Percentiles rank a stretch among this genome's conserved stretches.
Conservation (phyloP, 2,888 invertebrate species). For the Cryptophagus acutangulus region DNA sequence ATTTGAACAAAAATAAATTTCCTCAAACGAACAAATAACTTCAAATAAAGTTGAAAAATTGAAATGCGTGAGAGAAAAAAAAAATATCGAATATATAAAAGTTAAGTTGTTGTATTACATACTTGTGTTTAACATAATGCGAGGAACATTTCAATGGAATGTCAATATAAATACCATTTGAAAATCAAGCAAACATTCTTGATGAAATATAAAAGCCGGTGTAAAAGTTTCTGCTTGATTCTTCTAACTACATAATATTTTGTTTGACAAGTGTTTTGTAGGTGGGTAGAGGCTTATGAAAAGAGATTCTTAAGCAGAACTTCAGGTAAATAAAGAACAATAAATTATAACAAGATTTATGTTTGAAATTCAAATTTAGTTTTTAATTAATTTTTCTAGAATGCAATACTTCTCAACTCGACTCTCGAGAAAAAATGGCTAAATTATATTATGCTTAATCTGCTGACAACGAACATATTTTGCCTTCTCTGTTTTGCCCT, state of each 20-base stretch:
- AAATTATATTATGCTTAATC: constrained; percentile 34
- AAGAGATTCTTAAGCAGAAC: constrained; percentile 5
- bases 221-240: constrained; percentile 7
- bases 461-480: constrained; percentile 7
- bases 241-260: constrained; percentile 1
- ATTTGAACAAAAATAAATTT: too few relatives aligned
- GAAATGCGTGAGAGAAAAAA: too few relatives aligned
- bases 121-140: too few relatives aligned
- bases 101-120: too few relatives aligned
- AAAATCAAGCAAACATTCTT: constrained; percentile 28
- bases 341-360: constrained; percentile 39
- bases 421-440: constrained; percentile 28
- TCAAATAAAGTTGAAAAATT: too few relatives aligned
- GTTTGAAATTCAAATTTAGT: constrained; percentile 37
- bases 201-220: constrained; percentile 3
- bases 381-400: constrained; percentile 40
- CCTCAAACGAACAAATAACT: too few relatives aligned
- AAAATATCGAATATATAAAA: too few relatives aligned
- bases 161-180: constrained; percentile 32
- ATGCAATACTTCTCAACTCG: constrained; percentile 33
- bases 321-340: constrained; percentile 37
- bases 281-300: neutral
- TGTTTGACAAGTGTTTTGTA: constrained; percentile 1
- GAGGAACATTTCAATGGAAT: constrained; percentile 27
- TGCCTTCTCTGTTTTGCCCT: neutral